A percentile compares a stretch with the other conserved stretches of the same genome.
Evolutionary conservation across 2,888 invertebrate species (phyloP).

Genomic region (Pantelozetes paolii): DNA sequence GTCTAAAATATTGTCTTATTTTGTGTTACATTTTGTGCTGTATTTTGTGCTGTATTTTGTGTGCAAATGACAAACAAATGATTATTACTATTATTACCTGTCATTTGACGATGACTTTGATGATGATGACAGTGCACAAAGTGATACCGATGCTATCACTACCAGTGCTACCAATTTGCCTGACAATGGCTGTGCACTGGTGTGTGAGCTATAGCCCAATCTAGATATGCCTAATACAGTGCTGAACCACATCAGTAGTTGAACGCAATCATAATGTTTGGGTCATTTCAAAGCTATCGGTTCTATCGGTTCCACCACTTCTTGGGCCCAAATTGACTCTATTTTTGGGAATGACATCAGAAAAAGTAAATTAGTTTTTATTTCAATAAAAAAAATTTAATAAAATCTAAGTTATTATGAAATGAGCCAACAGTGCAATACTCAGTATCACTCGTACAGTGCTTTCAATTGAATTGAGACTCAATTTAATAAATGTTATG

Average conservation of each 20-base stretch:
- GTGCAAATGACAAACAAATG: slow-evolving; percentile 12
- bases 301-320: not conserved
- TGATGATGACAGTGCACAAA: slow-evolving; percentile 9
- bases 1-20: slow-evolving; percentile 23
- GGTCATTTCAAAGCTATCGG: slow-evolving; percentile 7
- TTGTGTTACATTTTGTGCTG: not conserved
- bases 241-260: slow-evolving; percentile 22
- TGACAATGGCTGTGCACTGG: slow-evolving; percentile 17
- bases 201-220: not conserved
- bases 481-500: not conserved
- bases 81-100: slow-evolving; percentile 32
- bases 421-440: not conserved
- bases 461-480: not conserved
- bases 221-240: slow-evolving; percentile 14
- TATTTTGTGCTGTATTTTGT: not conserved
- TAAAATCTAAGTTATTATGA: not conserved
- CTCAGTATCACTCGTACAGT: not conserved
- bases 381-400: not conserved
- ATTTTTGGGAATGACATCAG: not conserved
- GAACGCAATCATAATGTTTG: slow-evolving; percentile 10
- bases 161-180: slow-evolving; percentile 16
- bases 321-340: slow-evolving; percentile 8
- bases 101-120: slow-evolving; percentile 9
- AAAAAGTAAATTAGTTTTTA: slow-evolving; percentile 5
- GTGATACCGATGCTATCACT: not conserved